A percentile compares a stretch with the other conserved stretches of the same genome.
These are phyloP conservation scores for Ophonus ardosiacus DNA, from an alignment of 2,888 invertebrate genomes.

Conservation along the genomic window DNA sequence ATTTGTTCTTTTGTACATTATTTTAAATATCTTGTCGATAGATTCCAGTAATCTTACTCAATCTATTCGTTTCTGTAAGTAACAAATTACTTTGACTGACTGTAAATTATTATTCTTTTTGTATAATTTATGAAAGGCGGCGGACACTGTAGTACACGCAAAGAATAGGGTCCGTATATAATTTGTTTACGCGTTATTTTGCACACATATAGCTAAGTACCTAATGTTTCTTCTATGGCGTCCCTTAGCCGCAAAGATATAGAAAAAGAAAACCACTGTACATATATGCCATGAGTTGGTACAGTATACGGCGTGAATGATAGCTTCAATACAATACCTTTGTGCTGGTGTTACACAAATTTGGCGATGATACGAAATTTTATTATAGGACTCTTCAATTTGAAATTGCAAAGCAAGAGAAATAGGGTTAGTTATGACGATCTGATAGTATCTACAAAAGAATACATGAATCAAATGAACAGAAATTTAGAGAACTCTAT, in stretches of 20 bases:
- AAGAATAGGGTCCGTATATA: slow-evolving; percentile 63
- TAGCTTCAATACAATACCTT: slow-evolving; percentile 20
- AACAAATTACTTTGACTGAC: slow-evolving; percentile 63
- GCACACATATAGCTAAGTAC: slow-evolving; percentile 63
- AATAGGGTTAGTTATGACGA: no score
- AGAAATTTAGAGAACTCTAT: no score
- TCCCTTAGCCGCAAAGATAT: slow-evolving; percentile 1
- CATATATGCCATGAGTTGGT: slow-evolving; percentile 57
- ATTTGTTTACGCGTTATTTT: slow-evolving; percentile 57
- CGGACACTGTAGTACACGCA: slow-evolving; percentile 63
- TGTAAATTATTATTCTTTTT: slow-evolving; percentile 64
- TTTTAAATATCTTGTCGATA: slow-evolving; percentile 53
- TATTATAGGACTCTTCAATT: slow-evolving; percentile 46
- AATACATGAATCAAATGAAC: no score
- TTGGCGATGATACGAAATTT: neutral
- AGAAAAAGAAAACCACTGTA: slow-evolving; percentile 57
- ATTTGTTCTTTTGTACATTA: slow-evolving; percentile 57
- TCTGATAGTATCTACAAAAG: no score
- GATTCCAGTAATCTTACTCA: slow-evolving; percentile 35
- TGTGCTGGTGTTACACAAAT: slow-evolving; percentile 40
- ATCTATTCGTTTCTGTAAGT: slow-evolving; percentile 56
- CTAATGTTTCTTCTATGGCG: slow-evolving; percentile 20
- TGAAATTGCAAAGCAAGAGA: neutral
- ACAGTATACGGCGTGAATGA: slow-evolving; percentile 55
- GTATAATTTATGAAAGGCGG: slow-evolving; percentile 63